These are phyloP conservation scores for Drosophila mettleri DNA, from an alignment of 2,888 invertebrate species.

Conservation along the genomic window DNA sequence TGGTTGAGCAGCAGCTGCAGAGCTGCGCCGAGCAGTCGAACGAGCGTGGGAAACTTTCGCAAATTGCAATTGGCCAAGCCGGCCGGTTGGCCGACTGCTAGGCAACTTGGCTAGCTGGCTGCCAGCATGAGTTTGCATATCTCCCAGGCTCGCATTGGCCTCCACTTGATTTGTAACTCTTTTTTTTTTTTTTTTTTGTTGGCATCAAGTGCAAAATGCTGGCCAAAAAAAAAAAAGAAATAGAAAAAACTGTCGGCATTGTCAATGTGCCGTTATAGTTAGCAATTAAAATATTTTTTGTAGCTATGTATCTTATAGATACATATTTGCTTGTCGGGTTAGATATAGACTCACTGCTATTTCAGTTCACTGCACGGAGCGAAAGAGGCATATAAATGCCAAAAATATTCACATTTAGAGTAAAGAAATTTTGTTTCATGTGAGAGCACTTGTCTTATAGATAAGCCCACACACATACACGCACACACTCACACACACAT, in stretches of 20 bases:
- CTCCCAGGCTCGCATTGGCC: constrained; percentile 6
- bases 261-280: constrained; percentile 36
- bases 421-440: constrained; percentile 2
- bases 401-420: constrained; percentile 5
- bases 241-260: constrained; percentile 10
- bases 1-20: constrained; percentile 49
- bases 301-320: not conserved
- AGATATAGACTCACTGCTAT: no score
- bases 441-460: not conserved
- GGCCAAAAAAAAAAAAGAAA: not conserved
- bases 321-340: not conserved
- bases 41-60: constrained; percentile 52
- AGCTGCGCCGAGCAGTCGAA: constrained; percentile 29
- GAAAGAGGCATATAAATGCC: constrained; percentile 1
- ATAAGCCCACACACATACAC: constrained; percentile 1
- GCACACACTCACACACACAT: not conserved
- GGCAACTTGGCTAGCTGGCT: not conserved
- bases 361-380: not conserved
- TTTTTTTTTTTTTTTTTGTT: not conserved
- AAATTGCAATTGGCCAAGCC: constrained; percentile 46
- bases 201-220: constrained; percentile 44
- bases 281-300: constrained; percentile 38
- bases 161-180: constrained; percentile 11
- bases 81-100: not conserved
- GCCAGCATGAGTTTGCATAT: constrained; percentile 54